Conservation (phyloP, 2,113 vertebrate genomes). For the Ornithorhynchus anatinus region DNA sequence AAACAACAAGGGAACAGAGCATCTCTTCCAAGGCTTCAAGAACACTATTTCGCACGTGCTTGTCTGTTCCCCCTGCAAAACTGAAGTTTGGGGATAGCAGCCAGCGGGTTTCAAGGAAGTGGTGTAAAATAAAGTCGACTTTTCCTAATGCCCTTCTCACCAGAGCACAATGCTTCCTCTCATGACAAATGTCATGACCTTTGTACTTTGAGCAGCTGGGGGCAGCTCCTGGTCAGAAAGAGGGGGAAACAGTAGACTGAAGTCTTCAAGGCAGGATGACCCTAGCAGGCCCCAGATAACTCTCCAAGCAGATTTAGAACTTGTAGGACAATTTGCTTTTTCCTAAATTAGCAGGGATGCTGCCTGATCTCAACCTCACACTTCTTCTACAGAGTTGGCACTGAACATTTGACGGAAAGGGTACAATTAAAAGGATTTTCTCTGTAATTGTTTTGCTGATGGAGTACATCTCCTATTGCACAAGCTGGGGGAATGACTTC, state of each 20-base stretch:
- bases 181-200: too few relatives aligned
- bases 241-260: background rate
- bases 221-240: too few relatives aligned
- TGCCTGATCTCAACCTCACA: background rate
- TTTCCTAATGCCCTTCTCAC: background rate
- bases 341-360: background rate
- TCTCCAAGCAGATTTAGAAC: background rate
- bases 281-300: background rate
- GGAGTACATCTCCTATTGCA: background rate
- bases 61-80: too few relatives aligned
- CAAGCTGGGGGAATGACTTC: background rate
- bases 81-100: background rate
- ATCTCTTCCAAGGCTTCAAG: too few relatives aligned
- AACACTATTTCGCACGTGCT: background rate
- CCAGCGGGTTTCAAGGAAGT: background rate
- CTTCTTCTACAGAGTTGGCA: background rate
- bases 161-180: rapidly evolving
- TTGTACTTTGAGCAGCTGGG: too few relatives aligned
- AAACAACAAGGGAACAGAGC: background rate
- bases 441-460: background rate
- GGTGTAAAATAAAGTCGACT: too few relatives aligned
- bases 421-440: too few relatives aligned
- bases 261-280: background rate
- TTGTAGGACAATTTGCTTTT: background rate
- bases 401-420: background rate